A percentile compares a stretch with the other conserved stretches of the same genome.
Evolutionary conservation across 2,797 vertebrate genomes (phyloP).

Genomic region (Labeo calbasu): DNA sequence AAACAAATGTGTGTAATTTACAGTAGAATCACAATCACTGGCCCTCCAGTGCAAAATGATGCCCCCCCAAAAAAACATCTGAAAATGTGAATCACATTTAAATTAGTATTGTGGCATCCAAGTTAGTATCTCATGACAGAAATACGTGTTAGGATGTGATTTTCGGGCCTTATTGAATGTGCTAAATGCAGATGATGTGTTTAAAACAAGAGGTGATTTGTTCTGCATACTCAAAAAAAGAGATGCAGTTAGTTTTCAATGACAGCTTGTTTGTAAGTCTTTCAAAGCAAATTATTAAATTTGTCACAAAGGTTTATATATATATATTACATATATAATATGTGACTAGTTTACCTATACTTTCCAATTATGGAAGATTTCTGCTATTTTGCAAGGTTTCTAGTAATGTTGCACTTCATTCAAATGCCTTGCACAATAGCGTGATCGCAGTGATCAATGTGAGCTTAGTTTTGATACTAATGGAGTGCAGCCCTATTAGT

Average conservation of each 20-base stretch:
- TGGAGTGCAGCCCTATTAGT: slow-evolving; percentile 23
- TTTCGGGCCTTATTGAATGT: slow-evolving; percentile 40
- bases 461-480: slow-evolving; percentile 36
- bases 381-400: slow-evolving; percentile 31
- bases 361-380: neutral
- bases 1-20: neutral
- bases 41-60: slow-evolving; percentile 9
- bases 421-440: slow-evolving; percentile 17
- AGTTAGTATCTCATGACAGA: slow-evolving; percentile 47
- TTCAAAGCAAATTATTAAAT: slow-evolving; percentile 21
- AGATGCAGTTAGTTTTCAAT: neutral
- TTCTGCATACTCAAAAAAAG: slow-evolving; percentile 2
- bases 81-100: slow-evolving; percentile 17
- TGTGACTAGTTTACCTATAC: neutral
- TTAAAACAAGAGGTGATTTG: slow-evolving; percentile 25
- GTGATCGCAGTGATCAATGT: slow-evolving; percentile 25
- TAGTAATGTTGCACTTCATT: neutral
- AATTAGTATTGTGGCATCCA: slow-evolving; percentile 31
- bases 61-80: neutral
- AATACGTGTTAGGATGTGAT: slow-evolving; percentile 34
- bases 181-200: slow-evolving; percentile 52
- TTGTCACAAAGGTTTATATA: slow-evolving; percentile 1
- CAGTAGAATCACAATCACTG: neutral
- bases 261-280: neutral
- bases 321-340: slow-evolving; percentile 23